Percentiles rank a stretch among this genome's conserved stretches.
phyloP scores from a whole-genome alignment of 2,888 invertebrate genomes.

The Ormyrus nitidulus region DNA sequence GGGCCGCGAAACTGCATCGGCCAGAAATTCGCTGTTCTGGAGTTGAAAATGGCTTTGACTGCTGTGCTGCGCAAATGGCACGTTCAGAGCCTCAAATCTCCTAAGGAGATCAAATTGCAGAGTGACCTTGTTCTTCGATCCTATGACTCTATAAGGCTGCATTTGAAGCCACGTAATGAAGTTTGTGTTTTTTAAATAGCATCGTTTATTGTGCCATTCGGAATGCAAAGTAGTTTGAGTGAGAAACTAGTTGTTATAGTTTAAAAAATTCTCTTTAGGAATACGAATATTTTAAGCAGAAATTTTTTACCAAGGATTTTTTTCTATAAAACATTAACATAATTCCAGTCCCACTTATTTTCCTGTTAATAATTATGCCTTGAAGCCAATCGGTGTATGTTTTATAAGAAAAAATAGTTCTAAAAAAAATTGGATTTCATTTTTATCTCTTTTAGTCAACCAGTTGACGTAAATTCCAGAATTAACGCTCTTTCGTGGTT shows the following conservation, averaged over 20 bases:
- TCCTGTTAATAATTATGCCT: too few species aligned
- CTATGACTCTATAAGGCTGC: conserved; percentile 7
- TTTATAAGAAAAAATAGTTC: too few species aligned
- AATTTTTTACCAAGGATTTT: background rate
- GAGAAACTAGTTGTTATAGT: background rate
- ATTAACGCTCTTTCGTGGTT: too few species aligned
- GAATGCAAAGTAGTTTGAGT: too few species aligned
- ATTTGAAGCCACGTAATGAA: conserved; percentile 8
- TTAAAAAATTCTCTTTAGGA: background rate
- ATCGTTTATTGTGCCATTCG: too few species aligned
- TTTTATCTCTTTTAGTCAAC: too few species aligned
- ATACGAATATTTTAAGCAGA: background rate
- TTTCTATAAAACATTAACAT: too few species aligned
- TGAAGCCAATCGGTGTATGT: too few species aligned
- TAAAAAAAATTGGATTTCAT: too few species aligned
- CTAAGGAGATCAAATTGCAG: conserved; percentile 54
- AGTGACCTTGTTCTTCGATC: conserved; percentile 13
- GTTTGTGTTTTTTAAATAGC: background rate
- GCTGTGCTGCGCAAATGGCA: conserved; percentile 64
- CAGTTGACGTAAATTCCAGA: too few species aligned
- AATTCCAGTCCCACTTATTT: too few species aligned
- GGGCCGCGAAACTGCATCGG: conserved; percentile 71
- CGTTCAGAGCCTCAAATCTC: conserved; percentile 61
- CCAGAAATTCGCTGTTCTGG: conserved; percentile 64
- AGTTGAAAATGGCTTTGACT: conserved; percentile 62